phyloP scores from a whole-genome alignment of 2,113 vertebrate species.

The Lycaon pictus region DNA sequence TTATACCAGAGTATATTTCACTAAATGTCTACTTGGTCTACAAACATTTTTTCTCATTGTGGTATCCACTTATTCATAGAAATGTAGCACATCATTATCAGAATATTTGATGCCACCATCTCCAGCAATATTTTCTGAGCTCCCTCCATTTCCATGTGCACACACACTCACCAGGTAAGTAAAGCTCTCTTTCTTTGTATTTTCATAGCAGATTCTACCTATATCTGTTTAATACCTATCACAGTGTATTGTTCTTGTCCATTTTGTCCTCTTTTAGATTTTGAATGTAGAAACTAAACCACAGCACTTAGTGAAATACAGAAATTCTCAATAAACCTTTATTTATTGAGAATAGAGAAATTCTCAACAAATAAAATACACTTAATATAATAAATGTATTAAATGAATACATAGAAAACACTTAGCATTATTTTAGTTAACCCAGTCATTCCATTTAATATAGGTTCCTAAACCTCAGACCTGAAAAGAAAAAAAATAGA shows the following conservation, averaged over 20 bases:
- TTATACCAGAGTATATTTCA: background rate
- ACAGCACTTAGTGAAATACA: conserved; percentile 8
- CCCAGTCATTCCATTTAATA: background rate
- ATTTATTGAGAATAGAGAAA: no score
- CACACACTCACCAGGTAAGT: background rate
- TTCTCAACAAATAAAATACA: no score
- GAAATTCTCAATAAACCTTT: conserved; percentile 52
- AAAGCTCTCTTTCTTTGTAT: background rate
- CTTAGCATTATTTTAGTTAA: background rate
- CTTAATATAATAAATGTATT: background rate
- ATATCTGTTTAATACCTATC: background rate
- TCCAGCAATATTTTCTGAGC: background rate
- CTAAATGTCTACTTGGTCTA: background rate
- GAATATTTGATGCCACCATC: background rate
- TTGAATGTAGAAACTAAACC: conserved; percentile 15
- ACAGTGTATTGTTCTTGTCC: background rate
- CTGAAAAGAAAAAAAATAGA: conserved; percentile 30
- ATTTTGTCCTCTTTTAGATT: conserved; percentile 43
- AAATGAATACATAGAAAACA: conserved; percentile 27
- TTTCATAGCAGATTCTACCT: background rate
- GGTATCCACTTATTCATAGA: background rate
- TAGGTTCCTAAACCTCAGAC: background rate
- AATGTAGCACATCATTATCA: background rate
- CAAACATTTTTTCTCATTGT: background rate
- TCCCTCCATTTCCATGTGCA: no score